phyloP scores from a whole-genome alignment of 2,113 vertebrate species.

The Halcyon malimbica region DNA sequence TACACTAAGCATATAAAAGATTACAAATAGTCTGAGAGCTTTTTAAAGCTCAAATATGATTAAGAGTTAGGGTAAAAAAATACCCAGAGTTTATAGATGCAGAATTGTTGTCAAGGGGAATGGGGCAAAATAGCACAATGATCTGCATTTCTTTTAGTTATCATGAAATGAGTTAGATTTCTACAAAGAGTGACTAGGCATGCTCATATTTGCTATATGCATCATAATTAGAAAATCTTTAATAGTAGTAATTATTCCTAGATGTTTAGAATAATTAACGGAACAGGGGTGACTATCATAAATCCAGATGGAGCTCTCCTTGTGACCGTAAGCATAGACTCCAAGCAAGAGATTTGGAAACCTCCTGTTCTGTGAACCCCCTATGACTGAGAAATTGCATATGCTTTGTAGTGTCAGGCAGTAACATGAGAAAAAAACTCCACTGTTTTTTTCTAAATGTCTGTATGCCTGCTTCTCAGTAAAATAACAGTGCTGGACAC shows the following conservation, averaged over 20 bases:
- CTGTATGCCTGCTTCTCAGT: background rate
- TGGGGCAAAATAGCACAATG: background rate
- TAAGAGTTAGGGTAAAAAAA: conserved; percentile 24
- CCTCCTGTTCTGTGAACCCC: background rate
- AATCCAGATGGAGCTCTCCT: background rate
- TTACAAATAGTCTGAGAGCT: conserved; percentile 7
- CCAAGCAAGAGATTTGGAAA: background rate
- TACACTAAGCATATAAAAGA: conserved; percentile 23
- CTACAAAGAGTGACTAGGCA: conserved; percentile 6
- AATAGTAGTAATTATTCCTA: conserved; percentile 34
- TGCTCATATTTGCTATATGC: background rate
- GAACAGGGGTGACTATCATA: background rate
- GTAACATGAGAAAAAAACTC: background rate
- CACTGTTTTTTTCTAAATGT: background rate
- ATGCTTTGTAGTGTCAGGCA: background rate
- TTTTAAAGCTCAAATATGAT: conserved; percentile 21
- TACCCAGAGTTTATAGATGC: background rate
- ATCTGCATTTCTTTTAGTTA: background rate
- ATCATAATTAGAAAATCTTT: conserved; percentile 7
- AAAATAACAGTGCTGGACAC: background rate
- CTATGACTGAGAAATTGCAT: background rate
- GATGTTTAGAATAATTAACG: conserved; percentile 46
- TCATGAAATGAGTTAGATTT: conserved; percentile 46
- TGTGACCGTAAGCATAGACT: background rate
- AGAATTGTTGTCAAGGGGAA: conserved; percentile 8